phyloP scores from a whole-genome alignment of 2,113 vertebrate species.

The Dryoscopus gambensis region DNA sequence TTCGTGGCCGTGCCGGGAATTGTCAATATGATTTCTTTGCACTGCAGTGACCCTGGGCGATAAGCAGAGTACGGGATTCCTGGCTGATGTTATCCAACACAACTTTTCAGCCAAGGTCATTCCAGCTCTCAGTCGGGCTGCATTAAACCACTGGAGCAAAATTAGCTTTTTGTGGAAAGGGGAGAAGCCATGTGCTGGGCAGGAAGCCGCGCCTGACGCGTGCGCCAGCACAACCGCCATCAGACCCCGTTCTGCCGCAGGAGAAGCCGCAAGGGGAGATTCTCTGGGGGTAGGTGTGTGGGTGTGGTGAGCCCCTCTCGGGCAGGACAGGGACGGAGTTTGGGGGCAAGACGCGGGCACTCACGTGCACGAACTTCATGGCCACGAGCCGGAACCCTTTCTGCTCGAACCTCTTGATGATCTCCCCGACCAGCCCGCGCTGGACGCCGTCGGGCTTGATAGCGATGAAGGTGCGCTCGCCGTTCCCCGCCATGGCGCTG shows the following conservation, averaged over 20 bases:
- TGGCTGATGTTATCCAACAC: accelerated
- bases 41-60: not conserved
- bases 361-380: constrained; percentile 79
- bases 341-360: not conserved
- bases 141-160: accelerated
- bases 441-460: constrained; percentile 95
- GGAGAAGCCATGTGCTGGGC: accelerated
- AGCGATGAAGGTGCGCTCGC: constrained; percentile 86
- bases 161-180: accelerated
- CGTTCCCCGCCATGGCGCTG: constrained; percentile 16
- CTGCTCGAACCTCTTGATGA: constrained; percentile 83
- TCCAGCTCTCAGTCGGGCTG: accelerated
- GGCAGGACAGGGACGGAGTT: accelerated
- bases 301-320: accelerated
- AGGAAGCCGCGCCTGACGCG: accelerated
- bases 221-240: accelerated
- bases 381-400: constrained; percentile 82
- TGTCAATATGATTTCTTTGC: not conserved
- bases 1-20: accelerated
- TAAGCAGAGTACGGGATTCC: accelerated
- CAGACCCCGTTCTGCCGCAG: accelerated
- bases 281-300: accelerated
- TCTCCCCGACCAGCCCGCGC: constrained; percentile 83
- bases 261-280: accelerated
- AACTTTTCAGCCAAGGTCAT: not conserved